phyloP scores from a whole-genome alignment of 1,140 invertebrate genomes.

The Dendroctonus valens region DNA sequence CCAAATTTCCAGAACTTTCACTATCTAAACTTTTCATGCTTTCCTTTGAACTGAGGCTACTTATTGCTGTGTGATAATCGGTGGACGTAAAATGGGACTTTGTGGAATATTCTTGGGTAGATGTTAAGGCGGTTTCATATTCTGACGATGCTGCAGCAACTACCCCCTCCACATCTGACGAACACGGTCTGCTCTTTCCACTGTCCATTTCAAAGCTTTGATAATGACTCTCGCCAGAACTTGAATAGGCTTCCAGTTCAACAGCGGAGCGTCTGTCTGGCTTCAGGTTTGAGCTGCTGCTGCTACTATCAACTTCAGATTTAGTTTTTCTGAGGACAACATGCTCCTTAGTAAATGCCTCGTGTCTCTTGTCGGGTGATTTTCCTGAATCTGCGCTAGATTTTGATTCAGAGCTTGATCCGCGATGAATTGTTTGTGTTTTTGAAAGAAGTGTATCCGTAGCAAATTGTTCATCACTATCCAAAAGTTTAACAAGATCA shows the following conservation, averaged over 20 bases:
- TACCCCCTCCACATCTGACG: slow-evolving; percentile 81
- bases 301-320: slow-evolving; percentile 46
- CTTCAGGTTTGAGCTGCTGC: slow-evolving; percentile 56
- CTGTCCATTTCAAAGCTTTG: slow-evolving; percentile 81
- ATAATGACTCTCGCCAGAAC: slow-evolving; percentile 86
- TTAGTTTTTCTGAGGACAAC: slow-evolving; percentile 49
- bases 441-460: neutral
- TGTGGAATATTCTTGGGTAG: slow-evolving; percentile 68
- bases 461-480: neutral
- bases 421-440: slow-evolving; percentile 21
- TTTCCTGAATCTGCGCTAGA: slow-evolving; percentile 47
- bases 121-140: slow-evolving; percentile 83
- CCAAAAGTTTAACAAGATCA: slow-evolving; percentile 12
- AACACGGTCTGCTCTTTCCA: slow-evolving; percentile 74
- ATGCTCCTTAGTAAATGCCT: slow-evolving; percentile 36
- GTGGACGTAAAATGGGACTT: slow-evolving; percentile 68
- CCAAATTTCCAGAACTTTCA: slow-evolving; percentile 82
- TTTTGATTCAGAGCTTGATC: slow-evolving; percentile 50
- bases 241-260: slow-evolving; percentile 74
- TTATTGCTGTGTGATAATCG: slow-evolving; percentile 81
- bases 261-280: slow-evolving; percentile 63
- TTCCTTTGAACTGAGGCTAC: slow-evolving; percentile 79
- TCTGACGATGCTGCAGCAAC: slow-evolving; percentile 71
- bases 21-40: slow-evolving; percentile 88
- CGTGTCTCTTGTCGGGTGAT: slow-evolving; percentile 41